Conservation (phyloP, 2,797 vertebrate genomes). For the Pseudopleuronectes americanus region DNA sequence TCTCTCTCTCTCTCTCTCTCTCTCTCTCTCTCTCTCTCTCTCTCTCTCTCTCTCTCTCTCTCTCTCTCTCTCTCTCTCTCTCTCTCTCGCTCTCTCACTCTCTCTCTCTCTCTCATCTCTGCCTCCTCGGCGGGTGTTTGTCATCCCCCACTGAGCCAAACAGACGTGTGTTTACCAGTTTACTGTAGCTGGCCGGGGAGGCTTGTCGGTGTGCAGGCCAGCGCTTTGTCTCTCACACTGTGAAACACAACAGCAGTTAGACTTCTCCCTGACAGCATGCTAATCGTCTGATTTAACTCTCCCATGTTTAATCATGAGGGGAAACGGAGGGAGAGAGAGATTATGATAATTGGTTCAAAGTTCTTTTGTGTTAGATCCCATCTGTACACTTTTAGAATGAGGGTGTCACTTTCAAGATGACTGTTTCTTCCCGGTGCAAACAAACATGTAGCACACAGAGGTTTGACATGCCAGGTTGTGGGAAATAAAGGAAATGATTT, state of each 20-base stretch:
- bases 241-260: conserved; percentile 82
- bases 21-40: neutral
- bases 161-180: conserved; percentile 79
- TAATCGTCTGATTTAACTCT: conserved; percentile 79
- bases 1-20: conserved; percentile 16
- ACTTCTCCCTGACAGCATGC: conserved; percentile 80
- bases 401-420: conserved; percentile 66
- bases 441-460: conserved; percentile 17
- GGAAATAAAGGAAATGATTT: neutral
- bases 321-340: conserved; percentile 60
- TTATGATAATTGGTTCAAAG: conserved; percentile 77
- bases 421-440: conserved; percentile 22
- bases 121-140: conserved; percentile 74
- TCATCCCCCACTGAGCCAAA: conserved; percentile 78
- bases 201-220: conserved; percentile 76
- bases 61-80: neutral
- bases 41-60: neutral
- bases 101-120: conserved; percentile 57
- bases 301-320: conserved; percentile 81
- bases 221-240: conserved; percentile 80
- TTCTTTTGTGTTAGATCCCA: conserved; percentile 74
- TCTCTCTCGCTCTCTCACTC: conserved; percentile 19
- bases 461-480: neutral
- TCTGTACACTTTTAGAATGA: conserved; percentile 71
- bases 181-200: conserved; percentile 78